Conservation (phyloP, 2,113 vertebrate genomes). For the Saimiri boliviensis region DNA sequence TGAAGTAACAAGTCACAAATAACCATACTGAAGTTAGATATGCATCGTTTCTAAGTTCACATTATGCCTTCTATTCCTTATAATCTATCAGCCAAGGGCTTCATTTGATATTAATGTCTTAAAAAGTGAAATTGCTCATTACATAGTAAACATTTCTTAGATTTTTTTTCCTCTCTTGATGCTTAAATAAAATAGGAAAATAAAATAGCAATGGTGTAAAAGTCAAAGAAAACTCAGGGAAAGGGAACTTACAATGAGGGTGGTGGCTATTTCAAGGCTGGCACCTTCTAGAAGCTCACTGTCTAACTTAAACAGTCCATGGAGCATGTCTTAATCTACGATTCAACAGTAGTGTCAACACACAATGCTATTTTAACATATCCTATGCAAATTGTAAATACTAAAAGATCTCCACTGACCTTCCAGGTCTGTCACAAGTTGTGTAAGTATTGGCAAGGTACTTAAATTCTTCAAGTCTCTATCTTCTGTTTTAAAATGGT, state of each 20-base stretch:
- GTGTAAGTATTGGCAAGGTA: background rate
- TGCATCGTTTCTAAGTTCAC: background rate
- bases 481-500: conserved; percentile 10
- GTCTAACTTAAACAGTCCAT: background rate
- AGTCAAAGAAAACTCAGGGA: background rate
- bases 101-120: conserved; percentile 13
- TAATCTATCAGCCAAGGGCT: background rate
- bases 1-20: conserved; percentile 5
- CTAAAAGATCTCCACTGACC: background rate
- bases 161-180: background rate
- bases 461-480: background rate
- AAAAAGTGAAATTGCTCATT: background rate
- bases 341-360: background rate
- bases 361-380: background rate
- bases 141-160: background rate
- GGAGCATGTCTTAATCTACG: background rate
- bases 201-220: background rate
- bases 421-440: background rate
- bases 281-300: background rate
- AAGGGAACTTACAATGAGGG: background rate
- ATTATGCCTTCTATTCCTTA: background rate
- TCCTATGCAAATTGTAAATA: background rate
- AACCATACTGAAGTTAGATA: background rate
- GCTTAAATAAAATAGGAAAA: conserved; percentile 5
- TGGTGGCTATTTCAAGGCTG: background rate